Conservation (phyloP, 2,113 vertebrate genomes). For the Lathamus discolor region DNA sequence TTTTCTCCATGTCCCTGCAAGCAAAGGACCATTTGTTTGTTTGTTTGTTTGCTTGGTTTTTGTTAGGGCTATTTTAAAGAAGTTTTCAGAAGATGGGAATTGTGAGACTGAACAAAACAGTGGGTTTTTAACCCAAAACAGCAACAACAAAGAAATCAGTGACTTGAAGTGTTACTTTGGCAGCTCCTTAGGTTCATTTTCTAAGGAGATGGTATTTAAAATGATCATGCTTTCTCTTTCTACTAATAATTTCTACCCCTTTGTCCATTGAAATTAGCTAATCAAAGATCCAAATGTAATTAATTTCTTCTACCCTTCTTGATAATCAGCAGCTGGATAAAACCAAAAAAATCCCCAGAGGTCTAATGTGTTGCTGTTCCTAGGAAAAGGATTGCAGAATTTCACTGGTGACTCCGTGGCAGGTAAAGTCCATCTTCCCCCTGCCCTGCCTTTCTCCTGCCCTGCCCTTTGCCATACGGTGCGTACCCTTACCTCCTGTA, state of each 20-base stretch:
- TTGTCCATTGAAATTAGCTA: background rate
- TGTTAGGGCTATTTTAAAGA: background rate
- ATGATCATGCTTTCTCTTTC: background rate
- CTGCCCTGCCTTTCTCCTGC: background rate
- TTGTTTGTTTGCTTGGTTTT: background rate
- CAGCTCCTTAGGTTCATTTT: background rate
- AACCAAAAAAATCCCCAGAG: background rate
- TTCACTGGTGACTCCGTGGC: background rate
- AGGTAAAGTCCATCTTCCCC: background rate
- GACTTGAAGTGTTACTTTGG: background rate
- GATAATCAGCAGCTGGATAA: background rate
- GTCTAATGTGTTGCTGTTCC: background rate
- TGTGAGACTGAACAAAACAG: background rate
- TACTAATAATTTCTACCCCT: background rate
- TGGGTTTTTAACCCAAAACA: background rate
- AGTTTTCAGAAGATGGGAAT: background rate
- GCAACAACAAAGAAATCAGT: background rate
- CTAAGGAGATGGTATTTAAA: background rate
- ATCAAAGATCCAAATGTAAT: background rate
- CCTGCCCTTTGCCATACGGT: background rate
- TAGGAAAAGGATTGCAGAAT: background rate
- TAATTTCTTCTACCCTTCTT: background rate
- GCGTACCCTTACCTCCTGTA: background rate
- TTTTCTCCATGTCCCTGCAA: background rate
- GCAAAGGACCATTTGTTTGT: background rate